Base-by-base conservation (phyloP, 2,797 vertebrate species). In the Paratrypauchen microcephalus region DNA sequence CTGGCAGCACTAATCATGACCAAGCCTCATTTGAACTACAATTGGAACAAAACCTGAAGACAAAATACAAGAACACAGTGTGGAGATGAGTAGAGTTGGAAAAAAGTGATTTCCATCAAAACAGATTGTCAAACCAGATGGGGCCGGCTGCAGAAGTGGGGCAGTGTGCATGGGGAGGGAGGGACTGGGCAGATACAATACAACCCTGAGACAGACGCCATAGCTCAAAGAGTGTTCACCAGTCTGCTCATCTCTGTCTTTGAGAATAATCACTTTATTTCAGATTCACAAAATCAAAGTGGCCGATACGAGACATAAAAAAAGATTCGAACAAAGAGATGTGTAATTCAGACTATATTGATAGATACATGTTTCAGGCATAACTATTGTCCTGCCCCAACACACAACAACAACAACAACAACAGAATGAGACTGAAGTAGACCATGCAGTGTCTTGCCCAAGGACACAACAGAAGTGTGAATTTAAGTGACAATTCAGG, bases 41-140 rank as follows among this genome's bases (percentile, higher is more conserved):
- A 84, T 84, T 74, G 75, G 78, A 75, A 76, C 70, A 69, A 86
- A 89, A 89, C 90, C 88, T 92, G 83, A 92, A 89, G 85, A 79
- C 72, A 80, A 82, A 59, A 64, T 2, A 60, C 75, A 83, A 82
- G 77, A 85, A 82, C 70, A 78, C 69, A 76, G 75, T 86, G 80
- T 65, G 64, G 61, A 81, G 86, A 90, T 86, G 81, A 48, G 66
- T 66, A 76, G 72, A 72, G 74, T 71, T 58, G 77, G 78, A 85
- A 88, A 84, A 45, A 90, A 91, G 78, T 78, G 86, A 93, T 91
- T 92, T 91, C 85, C 85, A 91, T 93, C 89, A 91, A 94, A 93
- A 91, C 91, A 92, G 92, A 92, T 92, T 93, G 93, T 92, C 89
- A 90, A 94, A 92, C 88, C 92, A 93, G 91, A 94, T 92, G 90